A percentile compares a stretch with the other conserved stretches of the same genome.
phyloP scores from a whole-genome alignment of 2,113 vertebrate genomes.

The Rhinolophus ferrumequinum region DNA sequence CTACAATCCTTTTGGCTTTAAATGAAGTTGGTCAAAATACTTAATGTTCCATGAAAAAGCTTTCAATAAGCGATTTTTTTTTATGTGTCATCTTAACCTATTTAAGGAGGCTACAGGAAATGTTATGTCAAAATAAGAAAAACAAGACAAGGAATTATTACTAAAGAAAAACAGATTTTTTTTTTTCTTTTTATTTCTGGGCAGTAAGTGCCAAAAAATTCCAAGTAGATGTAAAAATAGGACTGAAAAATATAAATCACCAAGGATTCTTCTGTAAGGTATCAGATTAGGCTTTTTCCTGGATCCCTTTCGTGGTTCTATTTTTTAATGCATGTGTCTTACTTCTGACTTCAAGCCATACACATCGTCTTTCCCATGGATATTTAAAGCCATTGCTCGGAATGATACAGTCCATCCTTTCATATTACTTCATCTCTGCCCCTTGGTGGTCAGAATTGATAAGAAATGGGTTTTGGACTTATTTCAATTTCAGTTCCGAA shows the following conservation, averaged over 20 bases:
- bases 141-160: neutral
- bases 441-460: neutral
- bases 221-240: neutral
- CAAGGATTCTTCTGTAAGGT: no score
- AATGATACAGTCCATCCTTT: neutral
- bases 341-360: neutral
- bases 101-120: neutral
- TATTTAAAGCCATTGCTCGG: neutral
- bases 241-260: neutral
- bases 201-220: neutral
- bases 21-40: neutral
- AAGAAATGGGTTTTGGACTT: neutral
- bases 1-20: neutral
- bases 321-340: neutral
- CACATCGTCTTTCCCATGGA: neutral
- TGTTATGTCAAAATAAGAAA: neutral
- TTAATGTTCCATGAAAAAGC: neutral
- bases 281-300: neutral
- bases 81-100: neutral
- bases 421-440: fast-evolving
- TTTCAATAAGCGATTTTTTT: neutral
- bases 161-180: neutral
- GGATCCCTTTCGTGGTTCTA: neutral
- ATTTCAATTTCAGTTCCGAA: neutral
- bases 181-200: neutral